Evolutionary conservation across 2,797 vertebrate genomes (phyloP), one percentile per base, ranked within the genome.

Genomic region (Nyctalus aviator): DNA sequence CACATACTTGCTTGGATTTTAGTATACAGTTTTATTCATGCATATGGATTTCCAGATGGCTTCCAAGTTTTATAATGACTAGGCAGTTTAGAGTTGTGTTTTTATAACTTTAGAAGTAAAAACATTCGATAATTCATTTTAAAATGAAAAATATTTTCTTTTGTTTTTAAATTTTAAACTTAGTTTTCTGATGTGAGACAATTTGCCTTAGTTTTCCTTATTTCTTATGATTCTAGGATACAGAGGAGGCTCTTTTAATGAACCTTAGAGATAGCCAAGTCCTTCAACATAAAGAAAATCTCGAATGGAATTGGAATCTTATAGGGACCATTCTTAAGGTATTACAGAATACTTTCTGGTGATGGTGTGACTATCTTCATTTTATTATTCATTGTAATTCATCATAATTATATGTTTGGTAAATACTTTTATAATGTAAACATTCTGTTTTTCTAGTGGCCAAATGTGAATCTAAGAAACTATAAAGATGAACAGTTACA

Each of bases 401-500:
- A 68, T 93, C 32, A 77, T 46, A 77, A 21, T 95, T 90, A 64
- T 37, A 50, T 95, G 37, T 81, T 95, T 96, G 91, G 69, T 79
- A 93, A 90, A 62, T 96, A 85, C 2, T 66, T 83, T n/a, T 96
- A 82, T 97, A 75, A 95, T 94, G 20, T 82, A 95, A 97, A 68
- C 68, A 84, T 0, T 98, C 50, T 98, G 86, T 98, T 78, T 98
- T 97, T 98, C 75, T 97, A 99, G 99, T 99, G 99, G 99, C 99
- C 99, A 98, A 99, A 99, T 98, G 98, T 99, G 97, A 99, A 99
- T 97, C 98, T 99, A 95, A 99, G 99, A 97, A 99, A 99, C 98
- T 99, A 99, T 98, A 99, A 99, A 98, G 99, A 99, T 97, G 99
- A 99, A 97, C 99, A 99, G n/a, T 99, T 99, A 97, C 99, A 99